Conservation (phyloP, 2,797 vertebrate species). For the Cygnus olor region DNA sequence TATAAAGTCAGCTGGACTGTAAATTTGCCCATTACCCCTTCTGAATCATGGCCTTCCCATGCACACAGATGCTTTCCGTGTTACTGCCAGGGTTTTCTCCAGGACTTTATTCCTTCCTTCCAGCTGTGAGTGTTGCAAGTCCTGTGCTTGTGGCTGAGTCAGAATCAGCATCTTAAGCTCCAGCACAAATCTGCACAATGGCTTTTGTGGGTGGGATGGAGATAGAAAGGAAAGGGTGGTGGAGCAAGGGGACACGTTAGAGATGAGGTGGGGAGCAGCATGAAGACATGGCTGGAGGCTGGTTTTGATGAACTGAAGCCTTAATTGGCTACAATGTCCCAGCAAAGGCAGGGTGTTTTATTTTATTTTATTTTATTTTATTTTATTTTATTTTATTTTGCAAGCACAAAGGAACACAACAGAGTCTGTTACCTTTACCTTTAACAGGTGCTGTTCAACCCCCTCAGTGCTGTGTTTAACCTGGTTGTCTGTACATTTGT, state of each 20-base stretch:
- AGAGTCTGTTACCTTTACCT: not conserved
- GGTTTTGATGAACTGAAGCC: not conserved
- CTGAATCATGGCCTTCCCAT: not conserved
- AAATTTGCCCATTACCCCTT: not conserved
- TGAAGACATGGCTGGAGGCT: not conserved
- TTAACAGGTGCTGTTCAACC: not conserved
- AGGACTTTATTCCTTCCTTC: not conserved
- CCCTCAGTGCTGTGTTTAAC: not conserved
- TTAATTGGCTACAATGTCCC: not conserved
- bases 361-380: too few relatives aligned
- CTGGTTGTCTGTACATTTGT: too few relatives aligned
- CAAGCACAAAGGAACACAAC: rapidly evolving
- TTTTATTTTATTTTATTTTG: too few relatives aligned
- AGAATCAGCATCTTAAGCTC: not conserved
- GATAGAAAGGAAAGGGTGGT: not conserved
- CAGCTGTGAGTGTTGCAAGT: not conserved
- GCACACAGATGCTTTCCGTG: rapidly evolving
- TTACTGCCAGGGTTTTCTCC: not conserved
- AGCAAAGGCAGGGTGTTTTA: not conserved
- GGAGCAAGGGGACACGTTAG: not conserved
- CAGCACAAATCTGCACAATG: not conserved
- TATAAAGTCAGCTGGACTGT: not conserved
- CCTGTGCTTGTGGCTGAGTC: rapidly evolving
- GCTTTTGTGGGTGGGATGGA: not conserved
- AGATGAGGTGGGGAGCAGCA: not conserved